Evolutionary conservation across 2,888 invertebrate species (phyloP).

Genomic region (Caenorhabditis zanzibari): DNA sequence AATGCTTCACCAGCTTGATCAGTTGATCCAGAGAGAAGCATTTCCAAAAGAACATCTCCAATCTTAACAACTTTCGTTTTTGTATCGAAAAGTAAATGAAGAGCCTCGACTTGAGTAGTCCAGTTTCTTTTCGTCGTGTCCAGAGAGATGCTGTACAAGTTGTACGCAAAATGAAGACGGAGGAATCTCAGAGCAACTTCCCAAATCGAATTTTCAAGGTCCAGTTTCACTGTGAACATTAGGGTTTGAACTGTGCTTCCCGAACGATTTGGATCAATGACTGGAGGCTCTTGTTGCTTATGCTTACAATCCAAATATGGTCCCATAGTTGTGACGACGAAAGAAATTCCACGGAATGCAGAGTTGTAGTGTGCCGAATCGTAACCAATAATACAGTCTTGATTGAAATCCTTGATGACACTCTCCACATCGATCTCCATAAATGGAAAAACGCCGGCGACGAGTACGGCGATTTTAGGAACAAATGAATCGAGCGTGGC

Average conservation of each 20-base stretch:
- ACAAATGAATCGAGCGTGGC: conserved; percentile 28
- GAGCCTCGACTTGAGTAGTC: conserved; percentile 26
- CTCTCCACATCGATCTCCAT: conserved; percentile 45
- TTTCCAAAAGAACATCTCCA: conserved; percentile 60
- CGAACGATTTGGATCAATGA: not conserved
- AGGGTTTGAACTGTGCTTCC: conserved; percentile 43
- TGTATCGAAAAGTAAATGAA: conserved; percentile 50
- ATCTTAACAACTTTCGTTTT: conserved; percentile 46
- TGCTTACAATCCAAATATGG: conserved; percentile 45
- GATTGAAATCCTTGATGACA: not conserved
- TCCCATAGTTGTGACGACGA: conserved; percentile 44
- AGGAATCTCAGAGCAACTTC: conserved; percentile 56
- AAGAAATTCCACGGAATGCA: conserved; percentile 37
- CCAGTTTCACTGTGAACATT: conserved; percentile 54
- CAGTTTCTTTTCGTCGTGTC: conserved; percentile 56
- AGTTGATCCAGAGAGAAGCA: conserved; percentile 55
- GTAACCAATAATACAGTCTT: conserved; percentile 26
- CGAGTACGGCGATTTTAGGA: conserved; percentile 40
- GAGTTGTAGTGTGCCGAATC: conserved; percentile 51
- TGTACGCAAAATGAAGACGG: conserved; percentile 47
- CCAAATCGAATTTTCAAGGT: conserved; percentile 42
- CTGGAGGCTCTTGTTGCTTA: conserved; percentile 17
- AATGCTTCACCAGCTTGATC: conserved; percentile 59
- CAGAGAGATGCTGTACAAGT: conserved; percentile 28
- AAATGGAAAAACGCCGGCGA: conserved; percentile 56